phyloP scores from a whole-genome alignment of 2,113 vertebrate species.

The Australoheros scitulus region DNA sequence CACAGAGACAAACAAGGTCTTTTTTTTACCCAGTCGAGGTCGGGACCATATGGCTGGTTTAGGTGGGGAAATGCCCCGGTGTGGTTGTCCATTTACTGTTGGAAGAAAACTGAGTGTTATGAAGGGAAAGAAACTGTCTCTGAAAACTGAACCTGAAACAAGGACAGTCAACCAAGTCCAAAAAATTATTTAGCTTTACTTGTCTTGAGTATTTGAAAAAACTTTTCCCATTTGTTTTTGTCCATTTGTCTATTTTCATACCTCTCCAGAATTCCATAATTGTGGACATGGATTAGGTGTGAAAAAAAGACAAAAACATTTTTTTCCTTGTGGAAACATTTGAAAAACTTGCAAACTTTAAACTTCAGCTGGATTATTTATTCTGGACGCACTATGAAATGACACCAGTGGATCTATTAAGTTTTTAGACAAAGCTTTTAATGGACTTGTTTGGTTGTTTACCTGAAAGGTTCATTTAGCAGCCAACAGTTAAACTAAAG shows the following conservation, averaged over 20 bases:
- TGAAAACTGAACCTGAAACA: constrained; percentile 9
- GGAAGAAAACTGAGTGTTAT: constrained; percentile 72
- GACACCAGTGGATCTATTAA: neutral
- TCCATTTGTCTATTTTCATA: neutral
- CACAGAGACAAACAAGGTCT: constrained; percentile 48
- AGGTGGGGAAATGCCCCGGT: constrained; percentile 69
- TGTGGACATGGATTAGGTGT: neutral
- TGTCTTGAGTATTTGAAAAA: neutral
- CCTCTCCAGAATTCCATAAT: neutral
- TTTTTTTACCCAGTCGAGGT: constrained; percentile 72
- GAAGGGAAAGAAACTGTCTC: constrained; percentile 16
- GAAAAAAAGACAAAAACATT: too few species aligned
- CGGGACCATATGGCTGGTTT: constrained; percentile 72
- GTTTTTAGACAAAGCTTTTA: neutral
- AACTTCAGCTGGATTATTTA: neutral
- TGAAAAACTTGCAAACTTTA: too few species aligned
- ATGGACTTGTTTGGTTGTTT: constrained; percentile 4
- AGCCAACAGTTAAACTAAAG: constrained; percentile 19
- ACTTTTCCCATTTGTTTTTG: neutral
- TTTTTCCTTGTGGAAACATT: too few species aligned
- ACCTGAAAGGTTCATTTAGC: constrained; percentile 16
- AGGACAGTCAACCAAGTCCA: constrained; percentile 27
- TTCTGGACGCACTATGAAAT: neutral
- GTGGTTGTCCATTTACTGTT: constrained; percentile 77
- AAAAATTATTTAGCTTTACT: neutral